Conservation (phyloP, 2,888 invertebrate species). For the Cactoblastis cactorum region DNA sequence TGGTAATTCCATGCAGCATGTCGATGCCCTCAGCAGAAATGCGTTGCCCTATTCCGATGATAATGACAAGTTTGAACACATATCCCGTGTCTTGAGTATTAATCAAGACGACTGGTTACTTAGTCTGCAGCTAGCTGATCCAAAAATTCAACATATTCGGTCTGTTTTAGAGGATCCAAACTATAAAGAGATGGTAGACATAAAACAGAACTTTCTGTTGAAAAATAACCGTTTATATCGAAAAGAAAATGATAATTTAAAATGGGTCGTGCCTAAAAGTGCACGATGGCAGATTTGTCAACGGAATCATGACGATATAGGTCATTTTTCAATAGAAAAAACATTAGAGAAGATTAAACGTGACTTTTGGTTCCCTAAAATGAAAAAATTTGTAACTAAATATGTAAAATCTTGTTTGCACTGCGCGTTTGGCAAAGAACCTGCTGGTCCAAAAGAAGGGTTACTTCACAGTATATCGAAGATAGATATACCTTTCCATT, state of each 20-base stretch:
- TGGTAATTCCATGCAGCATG: not conserved
- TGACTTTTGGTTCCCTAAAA: not conserved
- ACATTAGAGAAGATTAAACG: slow-evolving; percentile 15
- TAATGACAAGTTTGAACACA: too few relatives aligned
- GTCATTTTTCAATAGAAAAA: slow-evolving; percentile 13
- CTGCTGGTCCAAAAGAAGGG: not conserved
- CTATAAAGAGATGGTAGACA: slow-evolving; percentile 8
- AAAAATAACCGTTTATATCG: slow-evolving; percentile 22
- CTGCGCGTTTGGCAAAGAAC: not conserved
- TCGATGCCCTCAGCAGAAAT: not conserved
- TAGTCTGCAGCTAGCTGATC: slow-evolving; percentile 18
- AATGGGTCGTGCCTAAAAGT: not conserved
- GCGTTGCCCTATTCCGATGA: not conserved
- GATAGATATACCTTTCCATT: slow-evolving; percentile 21
- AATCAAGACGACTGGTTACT: slow-evolving; percentile 20
- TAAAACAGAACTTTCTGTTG: slow-evolving; percentile 18
- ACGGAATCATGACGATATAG: not conserved
- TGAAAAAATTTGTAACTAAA: not conserved
- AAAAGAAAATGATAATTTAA: slow-evolving; percentile 10
- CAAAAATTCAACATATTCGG: slow-evolving; percentile 17
- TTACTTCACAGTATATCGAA: slow-evolving; percentile 21
- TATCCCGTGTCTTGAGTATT: slow-evolving; percentile 8
- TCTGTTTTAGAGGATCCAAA: slow-evolving; percentile 17
- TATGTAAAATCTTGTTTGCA: not conserved
- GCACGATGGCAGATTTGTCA: not conserved